Evolutionary conservation across 2,888 invertebrate species (phyloP).

Genomic region (Campoletis raptor): DNA sequence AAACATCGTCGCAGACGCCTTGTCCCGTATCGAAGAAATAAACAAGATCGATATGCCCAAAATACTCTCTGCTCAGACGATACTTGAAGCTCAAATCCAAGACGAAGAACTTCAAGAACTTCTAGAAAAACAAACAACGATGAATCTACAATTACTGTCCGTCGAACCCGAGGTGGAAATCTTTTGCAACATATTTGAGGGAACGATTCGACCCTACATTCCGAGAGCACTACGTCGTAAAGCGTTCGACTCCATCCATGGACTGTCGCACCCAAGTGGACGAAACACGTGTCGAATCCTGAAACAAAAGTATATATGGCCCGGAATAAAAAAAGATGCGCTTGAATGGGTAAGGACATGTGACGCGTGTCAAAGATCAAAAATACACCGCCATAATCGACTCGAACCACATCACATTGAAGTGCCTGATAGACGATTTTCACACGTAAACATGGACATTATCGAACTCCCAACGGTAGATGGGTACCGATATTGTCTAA

Average conservation of each 20-base stretch:
- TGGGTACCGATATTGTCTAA: slow-evolving; percentile 77
- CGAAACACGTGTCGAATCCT: slow-evolving; percentile 57
- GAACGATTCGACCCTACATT: slow-evolving; percentile 35
- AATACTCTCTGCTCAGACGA: too few species aligned
- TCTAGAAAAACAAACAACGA: too few species aligned
- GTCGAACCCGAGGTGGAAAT: too few species aligned
- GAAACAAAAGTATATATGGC: slow-evolving; percentile 69
- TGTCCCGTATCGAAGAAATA: too few species aligned
- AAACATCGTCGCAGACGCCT: too few species aligned
- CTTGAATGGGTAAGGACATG: slow-evolving; percentile 64
- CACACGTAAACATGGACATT: slow-evolving; percentile 58
- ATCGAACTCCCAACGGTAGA: slow-evolving; percentile 67
- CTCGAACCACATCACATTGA: slow-evolving; percentile 31
- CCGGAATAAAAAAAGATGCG: slow-evolving; percentile 64
- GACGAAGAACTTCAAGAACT: too few species aligned
- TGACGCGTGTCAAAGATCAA: slow-evolving; percentile 61
- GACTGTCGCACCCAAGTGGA: slow-evolving; percentile 64
- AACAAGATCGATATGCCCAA: too few species aligned
- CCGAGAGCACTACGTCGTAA: slow-evolving; percentile 1
- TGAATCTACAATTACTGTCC: too few species aligned
- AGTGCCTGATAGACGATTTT: slow-evolving; percentile 51
- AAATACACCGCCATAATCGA: slow-evolving; percentile 49
- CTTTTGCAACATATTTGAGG: too few species aligned
- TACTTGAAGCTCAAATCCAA: too few species aligned
- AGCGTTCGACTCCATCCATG: slow-evolving; percentile 41